Conservation (phyloP, 64 coral and sea anemone genomes). For the Montipora foliosa region DNA sequence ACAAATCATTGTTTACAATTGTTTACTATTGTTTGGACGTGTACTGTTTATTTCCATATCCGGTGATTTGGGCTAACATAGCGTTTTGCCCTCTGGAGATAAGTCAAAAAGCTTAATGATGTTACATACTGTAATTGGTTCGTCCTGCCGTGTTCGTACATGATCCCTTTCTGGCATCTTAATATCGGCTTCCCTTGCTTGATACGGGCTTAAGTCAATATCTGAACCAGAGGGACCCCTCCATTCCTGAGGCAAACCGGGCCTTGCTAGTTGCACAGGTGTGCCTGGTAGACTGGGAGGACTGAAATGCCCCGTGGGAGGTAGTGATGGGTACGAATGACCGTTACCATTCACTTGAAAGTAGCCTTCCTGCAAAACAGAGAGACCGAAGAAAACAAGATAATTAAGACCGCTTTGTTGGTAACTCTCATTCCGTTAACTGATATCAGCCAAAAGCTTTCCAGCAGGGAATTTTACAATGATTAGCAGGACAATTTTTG, state of each 20-base stretch:
- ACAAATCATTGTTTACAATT: no score
- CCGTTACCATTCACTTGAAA: slow-evolving; percentile 11
- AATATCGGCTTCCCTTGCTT: slow-evolving; percentile 38
- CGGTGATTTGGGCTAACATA: no score
- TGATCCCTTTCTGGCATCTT: slow-evolving; percentile 50
- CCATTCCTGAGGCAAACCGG: not conserved
- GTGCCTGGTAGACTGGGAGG: slow-evolving; percentile 30
- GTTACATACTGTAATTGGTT: slow-evolving; percentile 15
- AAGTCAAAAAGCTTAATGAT: not conserved
- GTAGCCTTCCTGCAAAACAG: not conserved
- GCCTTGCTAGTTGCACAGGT: not conserved
- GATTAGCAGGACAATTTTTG: no score
- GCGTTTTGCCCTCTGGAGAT: not conserved
- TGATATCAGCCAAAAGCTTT: no score
- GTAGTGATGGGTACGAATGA: not conserved
- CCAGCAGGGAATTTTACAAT: no score
- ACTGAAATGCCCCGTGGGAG: not conserved
- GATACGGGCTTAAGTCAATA: slow-evolving; percentile 33
- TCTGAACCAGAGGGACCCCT: slow-evolving; percentile 4
- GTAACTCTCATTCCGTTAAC: no score
- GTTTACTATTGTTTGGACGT: no score
- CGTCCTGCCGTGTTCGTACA: not conserved
- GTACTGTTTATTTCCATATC: no score
- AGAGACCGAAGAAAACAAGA: not conserved
- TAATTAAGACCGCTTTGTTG: not conserved